Evolutionary conservation across 2,888 invertebrate species (phyloP).

Genomic region (Boloria euphrosyne): DNA sequence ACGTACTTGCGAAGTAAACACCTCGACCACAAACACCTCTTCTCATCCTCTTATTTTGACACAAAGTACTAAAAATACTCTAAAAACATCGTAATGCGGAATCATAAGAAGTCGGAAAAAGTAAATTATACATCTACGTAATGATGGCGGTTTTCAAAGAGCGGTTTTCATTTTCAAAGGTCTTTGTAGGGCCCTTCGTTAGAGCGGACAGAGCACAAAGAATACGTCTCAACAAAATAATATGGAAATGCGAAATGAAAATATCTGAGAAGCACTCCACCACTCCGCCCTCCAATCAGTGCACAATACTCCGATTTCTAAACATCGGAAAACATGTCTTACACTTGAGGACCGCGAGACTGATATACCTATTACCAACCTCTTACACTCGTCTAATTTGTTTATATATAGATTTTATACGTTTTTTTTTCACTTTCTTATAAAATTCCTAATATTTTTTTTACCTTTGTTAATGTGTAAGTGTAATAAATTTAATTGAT

Average conservation of each 20-base stretch:
- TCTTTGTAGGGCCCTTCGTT: constrained; percentile 42
- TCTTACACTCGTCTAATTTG: background rate
- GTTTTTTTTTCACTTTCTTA: too few species aligned
- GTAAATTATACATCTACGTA: constrained; percentile 62
- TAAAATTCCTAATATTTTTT: too few species aligned
- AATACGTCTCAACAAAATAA: constrained; percentile 60
- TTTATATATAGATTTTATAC: background rate
- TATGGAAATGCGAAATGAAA: constrained; percentile 74
- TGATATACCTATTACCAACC: background rate
- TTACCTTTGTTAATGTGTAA: too few species aligned
- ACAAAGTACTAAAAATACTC: constrained; percentile 10
- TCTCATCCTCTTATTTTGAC: constrained; percentile 7
- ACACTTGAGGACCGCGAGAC: constrained; percentile 37
- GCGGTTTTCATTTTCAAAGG: constrained; percentile 56
- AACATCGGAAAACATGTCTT: constrained; percentile 51
- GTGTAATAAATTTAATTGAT: too few species aligned
- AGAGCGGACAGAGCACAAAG: constrained; percentile 31
- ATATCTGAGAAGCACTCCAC: constrained; percentile 62
- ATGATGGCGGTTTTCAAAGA: constrained; percentile 68
- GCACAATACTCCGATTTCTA: constrained; percentile 54
- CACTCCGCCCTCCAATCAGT: constrained; percentile 53
- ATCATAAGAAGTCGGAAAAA: constrained; percentile 38
- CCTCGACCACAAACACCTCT: background rate
- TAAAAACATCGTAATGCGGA: constrained; percentile 29
- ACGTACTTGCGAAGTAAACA: constrained; percentile 32